A percentile compares a stretch with the other conserved stretches of the same genome.
Evolutionary conservation across 2,888 invertebrate species (phyloP).

Genomic region (Strigamia transsilvanica): DNA sequence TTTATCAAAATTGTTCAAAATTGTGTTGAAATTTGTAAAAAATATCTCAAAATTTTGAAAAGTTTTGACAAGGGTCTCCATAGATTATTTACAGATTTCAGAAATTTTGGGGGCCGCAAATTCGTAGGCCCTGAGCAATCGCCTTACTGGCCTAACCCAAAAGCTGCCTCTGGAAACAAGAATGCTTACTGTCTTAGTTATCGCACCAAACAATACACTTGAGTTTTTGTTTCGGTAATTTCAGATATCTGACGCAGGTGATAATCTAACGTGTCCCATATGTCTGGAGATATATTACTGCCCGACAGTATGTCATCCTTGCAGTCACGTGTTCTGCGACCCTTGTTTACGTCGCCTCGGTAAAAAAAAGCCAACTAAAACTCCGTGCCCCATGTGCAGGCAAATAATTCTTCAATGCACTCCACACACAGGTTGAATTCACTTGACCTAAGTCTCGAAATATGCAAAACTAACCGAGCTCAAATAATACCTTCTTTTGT

Average conservation of each 20-base stretch:
- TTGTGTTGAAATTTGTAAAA: too few relatives aligned
- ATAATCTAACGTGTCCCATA: conserved; percentile 22
- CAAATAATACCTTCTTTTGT: not conserved
- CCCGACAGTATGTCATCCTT: conserved; percentile 23
- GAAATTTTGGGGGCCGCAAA: too few relatives aligned
- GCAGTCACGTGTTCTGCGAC: conserved; percentile 29
- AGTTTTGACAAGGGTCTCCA: too few relatives aligned
- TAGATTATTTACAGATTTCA: too few relatives aligned
- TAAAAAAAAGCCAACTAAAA: conserved; percentile 42
- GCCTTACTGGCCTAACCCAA: too few relatives aligned
- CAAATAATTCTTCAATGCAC: conserved; percentile 33
- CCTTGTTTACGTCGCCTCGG: conserved; percentile 14
- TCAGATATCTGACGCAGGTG: not conserved
- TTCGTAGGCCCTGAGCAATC: too few relatives aligned
- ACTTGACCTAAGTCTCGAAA: not conserved
- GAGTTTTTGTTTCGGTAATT: not conserved
- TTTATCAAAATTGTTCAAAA: too few relatives aligned
- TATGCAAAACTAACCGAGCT: not conserved
- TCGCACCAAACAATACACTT: not conserved
- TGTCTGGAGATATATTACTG: conserved; percentile 29
- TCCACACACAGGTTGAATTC: conserved; percentile 34
- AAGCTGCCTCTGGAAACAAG: too few relatives aligned
- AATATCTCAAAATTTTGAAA: too few relatives aligned
- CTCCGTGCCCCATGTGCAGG: conserved; percentile 28
- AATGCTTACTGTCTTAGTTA: too few relatives aligned